Conservation (phyloP, 2,888 invertebrate genomes). For the Agapetus fuscipes region DNA sequence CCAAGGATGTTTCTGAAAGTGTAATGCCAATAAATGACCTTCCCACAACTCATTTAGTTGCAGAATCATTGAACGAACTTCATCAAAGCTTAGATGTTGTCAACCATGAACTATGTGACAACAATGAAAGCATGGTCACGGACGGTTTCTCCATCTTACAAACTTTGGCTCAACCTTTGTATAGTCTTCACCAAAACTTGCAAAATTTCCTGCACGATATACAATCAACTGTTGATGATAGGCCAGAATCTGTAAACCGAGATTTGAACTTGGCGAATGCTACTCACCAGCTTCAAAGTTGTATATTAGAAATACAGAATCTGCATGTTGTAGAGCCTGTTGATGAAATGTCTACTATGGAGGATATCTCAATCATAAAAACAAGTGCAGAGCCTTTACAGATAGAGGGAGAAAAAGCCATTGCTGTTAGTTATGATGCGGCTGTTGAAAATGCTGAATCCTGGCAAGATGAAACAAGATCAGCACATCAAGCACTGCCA, state of each 20-base stretch:
- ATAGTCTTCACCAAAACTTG: constrained; percentile 36
- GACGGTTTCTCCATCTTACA: constrained; percentile 27
- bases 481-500: not conserved
- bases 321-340: constrained; percentile 38
- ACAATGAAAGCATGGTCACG: constrained; percentile 10
- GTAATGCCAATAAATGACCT: constrained; percentile 7
- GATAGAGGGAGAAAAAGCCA: constrained; percentile 30
- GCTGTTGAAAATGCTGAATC: constrained; percentile 25
- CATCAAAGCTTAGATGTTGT: constrained; percentile 33
- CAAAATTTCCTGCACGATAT: constrained; percentile 40
- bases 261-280: constrained; percentile 21
- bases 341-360: constrained; percentile 46
- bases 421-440: constrained; percentile 30
- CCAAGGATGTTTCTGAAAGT: constrained; percentile 6
- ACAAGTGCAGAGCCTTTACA: constrained; percentile 42
- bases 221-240: constrained; percentile 35
- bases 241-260: constrained; percentile 15
- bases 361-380: constrained; percentile 48
- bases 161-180: constrained; percentile 38
- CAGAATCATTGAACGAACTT: constrained; percentile 33
- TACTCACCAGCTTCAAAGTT: constrained; percentile 29
- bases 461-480: not conserved
- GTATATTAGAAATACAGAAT: constrained; percentile 40
- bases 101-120: constrained; percentile 22
- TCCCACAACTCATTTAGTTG: constrained; percentile 25